Evolutionary conservation across 2,113 vertebrate species (phyloP).

Genomic region (Gobius niger): DNA sequence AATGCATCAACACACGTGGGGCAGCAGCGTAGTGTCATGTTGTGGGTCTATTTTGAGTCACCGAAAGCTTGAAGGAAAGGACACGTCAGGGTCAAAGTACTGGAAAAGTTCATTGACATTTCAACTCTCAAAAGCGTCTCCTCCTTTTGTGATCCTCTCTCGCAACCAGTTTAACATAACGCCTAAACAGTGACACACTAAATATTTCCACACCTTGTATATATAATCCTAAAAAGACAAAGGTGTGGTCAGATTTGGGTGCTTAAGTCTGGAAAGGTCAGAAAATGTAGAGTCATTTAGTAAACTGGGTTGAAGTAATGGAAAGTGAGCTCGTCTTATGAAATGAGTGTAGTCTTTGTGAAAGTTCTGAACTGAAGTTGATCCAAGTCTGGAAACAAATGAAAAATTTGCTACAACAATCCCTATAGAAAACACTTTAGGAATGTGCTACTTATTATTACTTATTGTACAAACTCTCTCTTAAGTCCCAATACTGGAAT

Average conservation of each 20-base stretch:
- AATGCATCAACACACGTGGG: conserved; percentile 25
- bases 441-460: too few relatives aligned
- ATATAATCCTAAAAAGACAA: not conserved
- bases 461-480: not conserved
- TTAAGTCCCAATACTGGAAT: not conserved
- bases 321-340: too few relatives aligned
- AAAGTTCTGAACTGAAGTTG: too few relatives aligned
- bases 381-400: too few relatives aligned
- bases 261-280: too few relatives aligned
- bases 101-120: conserved; percentile 64
- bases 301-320: too few relatives aligned
- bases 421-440: too few relatives aligned
- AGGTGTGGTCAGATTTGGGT: not conserved
- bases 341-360: too few relatives aligned
- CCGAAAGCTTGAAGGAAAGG: conserved; percentile 53
- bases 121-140: conserved; percentile 16
- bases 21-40: conserved; percentile 41
- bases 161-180: not conserved
- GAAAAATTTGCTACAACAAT: too few relatives aligned
- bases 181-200: not conserved
- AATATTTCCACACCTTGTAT: not conserved
- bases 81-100: conserved; percentile 59
- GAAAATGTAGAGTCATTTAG: too few relatives aligned
- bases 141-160: not conserved
- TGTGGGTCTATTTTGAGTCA: conserved; percentile 67